These are phyloP conservation scores for Chaetura pelagica DNA, from an alignment of 2,113 vertebrate genomes.

Conservation along the genomic window DNA sequence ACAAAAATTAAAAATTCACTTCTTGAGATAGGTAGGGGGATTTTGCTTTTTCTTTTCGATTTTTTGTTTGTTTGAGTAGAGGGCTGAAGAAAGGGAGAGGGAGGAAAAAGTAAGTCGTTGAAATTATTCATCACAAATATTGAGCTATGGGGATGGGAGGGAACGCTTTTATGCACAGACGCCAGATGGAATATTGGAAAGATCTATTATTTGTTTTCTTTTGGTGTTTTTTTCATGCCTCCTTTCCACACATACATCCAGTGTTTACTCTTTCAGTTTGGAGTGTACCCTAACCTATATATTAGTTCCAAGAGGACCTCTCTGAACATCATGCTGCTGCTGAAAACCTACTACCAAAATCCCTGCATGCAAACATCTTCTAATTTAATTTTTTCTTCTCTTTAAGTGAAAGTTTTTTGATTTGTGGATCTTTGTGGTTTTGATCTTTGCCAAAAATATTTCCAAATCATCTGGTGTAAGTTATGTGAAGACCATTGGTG, in stretches of 20 bases:
- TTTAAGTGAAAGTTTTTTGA: not conserved
- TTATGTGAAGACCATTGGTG: not conserved
- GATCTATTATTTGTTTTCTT: not conserved
- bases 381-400: not conserved
- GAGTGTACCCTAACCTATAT: not conserved
- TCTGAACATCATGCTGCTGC: not conserved
- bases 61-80: too few relatives aligned
- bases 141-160: not conserved
- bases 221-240: not conserved
- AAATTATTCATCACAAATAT: not conserved
- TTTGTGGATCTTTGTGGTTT: not conserved
- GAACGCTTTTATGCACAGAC: not conserved
- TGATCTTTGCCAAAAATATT: not conserved
- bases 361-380: not conserved
- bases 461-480: not conserved
- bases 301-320: not conserved
- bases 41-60: too few relatives aligned
- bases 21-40: not conserved
- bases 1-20: too few relatives aligned
- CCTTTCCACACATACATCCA: not conserved
- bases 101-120: not conserved
- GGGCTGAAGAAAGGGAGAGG: not conserved
- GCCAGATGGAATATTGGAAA: not conserved
- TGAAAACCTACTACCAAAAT: not conserved
- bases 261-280: not conserved